Evolutionary conservation across 2,888 invertebrate genomes (phyloP).

Genomic region (Drosophila falleni): DNA sequence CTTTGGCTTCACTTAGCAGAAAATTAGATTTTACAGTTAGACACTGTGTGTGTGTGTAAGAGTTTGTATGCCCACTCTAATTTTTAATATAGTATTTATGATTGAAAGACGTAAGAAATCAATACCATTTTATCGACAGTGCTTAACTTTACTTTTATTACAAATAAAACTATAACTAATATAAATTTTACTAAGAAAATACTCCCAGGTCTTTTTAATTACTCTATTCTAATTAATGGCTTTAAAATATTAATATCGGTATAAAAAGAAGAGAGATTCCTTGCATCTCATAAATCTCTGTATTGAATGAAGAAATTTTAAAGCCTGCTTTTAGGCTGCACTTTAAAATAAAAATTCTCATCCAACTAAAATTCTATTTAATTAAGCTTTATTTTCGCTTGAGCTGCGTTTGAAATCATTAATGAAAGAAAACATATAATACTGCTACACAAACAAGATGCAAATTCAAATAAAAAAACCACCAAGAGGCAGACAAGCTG

Average conservation of each 20-base stretch:
- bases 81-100: constrained; percentile 17
- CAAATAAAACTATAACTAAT: too few species aligned
- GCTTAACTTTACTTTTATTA: background rate
- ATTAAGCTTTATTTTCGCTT: constrained; percentile 24
- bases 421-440: constrained; percentile 51
- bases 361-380: background rate
- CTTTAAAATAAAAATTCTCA: background rate
- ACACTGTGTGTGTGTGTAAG: background rate
- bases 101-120: constrained; percentile 4
- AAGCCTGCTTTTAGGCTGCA: constrained; percentile 7
- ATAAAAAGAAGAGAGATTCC: background rate
- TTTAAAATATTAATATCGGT: too few species aligned
- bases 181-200: too few species aligned
- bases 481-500: constrained; percentile 4
- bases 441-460: constrained; percentile 52
- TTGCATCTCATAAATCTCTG: background rate
- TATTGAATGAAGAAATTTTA: background rate
- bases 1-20: constrained; percentile 11
- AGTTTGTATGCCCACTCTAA: background rate
- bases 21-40: constrained; percentile 20
- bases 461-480: constrained; percentile 24
- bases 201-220: too few species aligned
- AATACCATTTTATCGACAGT: background rate
- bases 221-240: too few species aligned
- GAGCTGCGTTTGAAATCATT: constrained; percentile 61